Base-by-base conservation (phyloP, 2,888 invertebrate genomes). In the Rhagonycha fulva region DNA sequence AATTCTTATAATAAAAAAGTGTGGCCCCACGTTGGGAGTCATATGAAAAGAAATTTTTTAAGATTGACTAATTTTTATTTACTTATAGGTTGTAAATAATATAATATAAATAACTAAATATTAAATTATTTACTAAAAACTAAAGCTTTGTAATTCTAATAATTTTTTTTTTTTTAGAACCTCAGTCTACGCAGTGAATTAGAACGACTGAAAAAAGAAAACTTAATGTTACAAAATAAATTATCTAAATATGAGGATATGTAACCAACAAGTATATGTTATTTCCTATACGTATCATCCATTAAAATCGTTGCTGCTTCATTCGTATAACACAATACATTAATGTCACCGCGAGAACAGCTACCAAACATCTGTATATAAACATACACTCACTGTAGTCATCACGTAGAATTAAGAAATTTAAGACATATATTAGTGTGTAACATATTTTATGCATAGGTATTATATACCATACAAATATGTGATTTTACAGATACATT, bases 201-300 rank as follows among this genome's bases (percentile, higher is more conserved):
- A 87, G 96, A 96, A 89, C 92, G 95, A 89, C 91, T 96, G 89
- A 96, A 96, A 91, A 96, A 96, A 90, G 96, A 96, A 89, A 96
- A 96, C 88, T 92, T 95, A 91, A 92, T 95, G 88, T 90, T 96
- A 88, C 94, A 96, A 88, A 95, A 96, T 89, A 95, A 95, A 91
- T 90, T 96, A 89, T 93, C 95, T 86, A 96, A 96, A 90, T 95
- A 93, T 90, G 94, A 94, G 90, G 95, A 95, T 89, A 94, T 94
- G 89, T 94, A 91, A 93, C 80, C 78, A 77, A 79, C 71, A 63
- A 75, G 78, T 72, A 81, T 66, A 24, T 66, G 79, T 77, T 78
- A 78, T 78, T 71, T 82, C 80, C 81, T 82, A 78, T 80, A 78
- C 81, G 80, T 82, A 82, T 82, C 77, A 81, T 79, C 76, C 78